These are phyloP conservation scores for Sebastiscus tertius DNA, from an alignment of 2,797 vertebrate species.

Conservation along the genomic window DNA sequence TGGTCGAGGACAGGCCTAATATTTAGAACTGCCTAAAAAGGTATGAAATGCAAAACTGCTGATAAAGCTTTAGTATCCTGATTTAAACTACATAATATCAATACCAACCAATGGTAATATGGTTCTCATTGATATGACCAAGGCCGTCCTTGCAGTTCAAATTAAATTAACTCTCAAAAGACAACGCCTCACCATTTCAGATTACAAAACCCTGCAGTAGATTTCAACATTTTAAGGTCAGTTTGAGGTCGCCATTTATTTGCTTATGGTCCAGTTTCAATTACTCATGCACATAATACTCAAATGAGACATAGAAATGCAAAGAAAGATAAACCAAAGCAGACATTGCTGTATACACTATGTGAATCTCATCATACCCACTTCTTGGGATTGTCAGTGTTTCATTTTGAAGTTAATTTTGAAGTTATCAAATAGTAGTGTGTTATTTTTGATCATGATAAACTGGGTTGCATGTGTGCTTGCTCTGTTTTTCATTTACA, in stretches of 20 bases:
- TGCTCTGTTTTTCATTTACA: constrained; percentile 17
- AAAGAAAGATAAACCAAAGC: not conserved
- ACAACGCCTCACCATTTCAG: not conserved
- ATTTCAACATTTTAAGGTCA: constrained; percentile 13
- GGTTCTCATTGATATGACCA: not conserved
- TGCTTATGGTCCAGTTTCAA: constrained; percentile 4
- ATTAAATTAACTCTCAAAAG: not conserved
- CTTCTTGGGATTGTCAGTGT: not conserved
- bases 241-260: constrained; percentile 14
- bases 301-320: not conserved
- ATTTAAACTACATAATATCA: not conserved
- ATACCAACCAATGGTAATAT: not conserved
- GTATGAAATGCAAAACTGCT: not conserved
- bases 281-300: constrained; percentile 8
- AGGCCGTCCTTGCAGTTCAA: not conserved
- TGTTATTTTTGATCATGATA: not conserved
- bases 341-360: not conserved
- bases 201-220: not conserved
- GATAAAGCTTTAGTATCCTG: not conserved
- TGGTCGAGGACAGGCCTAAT: too few relatives aligned
- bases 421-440: not conserved
- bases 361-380: not conserved
- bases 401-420: constrained; percentile 2
- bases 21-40: not conserved
- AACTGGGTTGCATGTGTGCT: not conserved